These are phyloP conservation scores for Karalla daura DNA, from an alignment of 2,797 vertebrate species.

Conservation along the genomic window DNA sequence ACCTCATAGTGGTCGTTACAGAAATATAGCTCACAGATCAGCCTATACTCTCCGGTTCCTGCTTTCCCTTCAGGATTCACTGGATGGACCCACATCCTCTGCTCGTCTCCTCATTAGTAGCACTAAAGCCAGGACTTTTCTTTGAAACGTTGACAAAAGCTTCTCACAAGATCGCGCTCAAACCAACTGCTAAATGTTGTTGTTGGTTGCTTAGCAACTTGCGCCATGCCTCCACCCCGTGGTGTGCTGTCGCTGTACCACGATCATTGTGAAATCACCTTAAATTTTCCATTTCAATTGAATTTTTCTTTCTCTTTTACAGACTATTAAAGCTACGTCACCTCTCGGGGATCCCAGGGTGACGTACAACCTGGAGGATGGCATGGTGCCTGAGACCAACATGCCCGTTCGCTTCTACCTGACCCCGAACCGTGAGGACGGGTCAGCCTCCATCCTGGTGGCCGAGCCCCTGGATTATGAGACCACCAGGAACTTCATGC, in stretches of 20 bases:
- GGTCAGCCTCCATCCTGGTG: conserved; percentile 89
- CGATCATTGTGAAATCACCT: neutral
- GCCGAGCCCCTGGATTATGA: conserved; percentile 92
- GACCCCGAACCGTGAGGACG: conserved; percentile 90
- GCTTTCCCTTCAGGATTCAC: too few species aligned
- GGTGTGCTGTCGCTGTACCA: neutral
- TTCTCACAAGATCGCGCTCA: too few species aligned
- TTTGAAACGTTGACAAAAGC: too few species aligned
- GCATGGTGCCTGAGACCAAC: conserved; percentile 91
- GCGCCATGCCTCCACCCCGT: neutral
- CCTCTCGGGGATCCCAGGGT: conserved; percentile 89
- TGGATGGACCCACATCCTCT: too few species aligned
- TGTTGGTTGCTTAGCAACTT: too few species aligned
- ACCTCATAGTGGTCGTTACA: too few species aligned
- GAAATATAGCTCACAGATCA: too few species aligned
- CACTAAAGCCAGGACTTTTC: too few species aligned
- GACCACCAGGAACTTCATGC: conserved; percentile 87
- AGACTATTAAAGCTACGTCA: conserved; percentile 89
- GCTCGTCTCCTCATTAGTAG: too few species aligned
- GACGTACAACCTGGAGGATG: conserved; percentile 90
- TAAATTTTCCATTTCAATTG: too few species aligned
- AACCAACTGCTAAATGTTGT: too few species aligned
- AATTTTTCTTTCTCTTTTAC: conserved; percentile 6
- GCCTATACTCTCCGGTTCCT: too few species aligned
- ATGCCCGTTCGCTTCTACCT: conserved; percentile 92